These are phyloP conservation scores for Cataglyphis livida DNA, from an alignment of 2,888 invertebrate genomes.

Conservation along the genomic window DNA sequence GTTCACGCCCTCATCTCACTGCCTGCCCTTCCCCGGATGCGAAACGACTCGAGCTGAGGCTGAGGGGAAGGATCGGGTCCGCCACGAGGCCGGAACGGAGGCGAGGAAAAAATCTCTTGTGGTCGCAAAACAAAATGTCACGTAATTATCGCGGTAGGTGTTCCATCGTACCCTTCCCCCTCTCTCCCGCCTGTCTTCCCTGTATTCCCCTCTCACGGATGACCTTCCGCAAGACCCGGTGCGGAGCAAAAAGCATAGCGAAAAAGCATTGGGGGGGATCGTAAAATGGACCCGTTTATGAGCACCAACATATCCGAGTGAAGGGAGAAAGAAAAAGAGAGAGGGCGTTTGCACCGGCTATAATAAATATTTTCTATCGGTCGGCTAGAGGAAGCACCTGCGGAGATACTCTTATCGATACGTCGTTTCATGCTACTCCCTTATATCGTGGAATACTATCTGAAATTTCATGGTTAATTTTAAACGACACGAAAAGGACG, in stretches of 20 bases:
- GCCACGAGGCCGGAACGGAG: slow-evolving; percentile 67
- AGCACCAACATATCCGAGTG: slow-evolving; percentile 71
- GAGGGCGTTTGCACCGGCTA: slow-evolving; percentile 65
- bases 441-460: background rate
- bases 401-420: slow-evolving; percentile 39
- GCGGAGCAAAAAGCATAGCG: slow-evolving; percentile 67
- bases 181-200: slow-evolving; percentile 35
- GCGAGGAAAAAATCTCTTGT: slow-evolving; percentile 77
- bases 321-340: slow-evolving; percentile 63
- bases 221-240: slow-evolving; percentile 42
- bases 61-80: slow-evolving; percentile 23
- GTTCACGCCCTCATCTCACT: slow-evolving; percentile 32
- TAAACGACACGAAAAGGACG: background rate
- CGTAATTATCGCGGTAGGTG: slow-evolving; percentile 83
- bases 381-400: slow-evolving; percentile 51
- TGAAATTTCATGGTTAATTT: slow-evolving; percentile 37
- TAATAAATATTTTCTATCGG: slow-evolving; percentile 71
- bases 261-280: slow-evolving; percentile 73
- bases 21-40: slow-evolving; percentile 49
- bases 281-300: slow-evolving; percentile 80
- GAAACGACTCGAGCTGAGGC: slow-evolving; percentile 43
- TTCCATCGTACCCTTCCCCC: slow-evolving; percentile 66
- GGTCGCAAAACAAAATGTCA: slow-evolving; percentile 81
- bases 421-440: background rate
- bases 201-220: slow-evolving; percentile 20